Evolutionary conservation across 2,888 invertebrate species (phyloP), one percentile per base, ranked within the genome.

Genomic region (Epinotia demarniana): DNA sequence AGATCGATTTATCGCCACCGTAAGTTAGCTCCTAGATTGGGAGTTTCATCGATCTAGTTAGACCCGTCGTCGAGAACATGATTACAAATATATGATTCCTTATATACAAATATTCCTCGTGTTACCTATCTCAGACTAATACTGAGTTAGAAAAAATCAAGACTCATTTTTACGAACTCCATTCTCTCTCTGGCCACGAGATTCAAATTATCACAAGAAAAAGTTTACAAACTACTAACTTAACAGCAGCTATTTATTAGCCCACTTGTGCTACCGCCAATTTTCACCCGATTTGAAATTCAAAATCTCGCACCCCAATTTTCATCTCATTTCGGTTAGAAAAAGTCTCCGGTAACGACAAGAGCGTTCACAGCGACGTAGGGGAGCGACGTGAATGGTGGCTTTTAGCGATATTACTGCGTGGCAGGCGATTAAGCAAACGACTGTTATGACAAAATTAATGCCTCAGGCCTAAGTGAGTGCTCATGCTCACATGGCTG

Each of bases 351-450:
- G 84, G 84, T 86, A 84, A 75, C 78, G 77, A 77, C 72, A 71
- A 64, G 70, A 64, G 57, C 77, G 74, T 72, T 77, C 70, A 68
- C 53, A 73, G 55, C 61, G 73, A 72, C 72, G 71, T 73, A 63
- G 82, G 80, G 82, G 83, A 84, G 77, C 79, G 82, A 82, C 88
- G 90, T 89, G 87, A 90, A 91, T 89, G 87, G 86, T 86, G 80
- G 89, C 90, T 91, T 88, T 91, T 88, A 91, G 87, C 86, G 81
- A 84, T 89, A 91, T 92, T 90, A 89, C 87, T 80, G 82, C 81
- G 81, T 78, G 83, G 79, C 85, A 85, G 85, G 83, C 87, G 85
- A 86, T 85, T 86, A 81, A 86, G 85, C 79, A 84, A 87, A 84
- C 86, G 85, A 84, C 88, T 88, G 88, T 89, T 89, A 89, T 88